Conservation (phyloP, 2,113 vertebrate genomes). For the Caloenas nicobarica region DNA sequence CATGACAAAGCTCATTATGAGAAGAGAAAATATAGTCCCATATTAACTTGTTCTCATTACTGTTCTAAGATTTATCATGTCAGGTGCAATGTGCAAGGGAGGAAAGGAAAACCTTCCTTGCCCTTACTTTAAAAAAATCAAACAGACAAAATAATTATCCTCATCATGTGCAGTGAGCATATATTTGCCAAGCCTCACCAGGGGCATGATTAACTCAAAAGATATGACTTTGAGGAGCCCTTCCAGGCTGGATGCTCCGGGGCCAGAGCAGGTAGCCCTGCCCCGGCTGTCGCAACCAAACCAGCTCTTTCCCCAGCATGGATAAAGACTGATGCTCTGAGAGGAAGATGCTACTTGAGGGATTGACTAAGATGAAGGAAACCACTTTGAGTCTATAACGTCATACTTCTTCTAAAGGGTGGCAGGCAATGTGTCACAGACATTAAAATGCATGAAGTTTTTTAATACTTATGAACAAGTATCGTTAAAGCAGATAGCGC, state of each 20-base stretch:
- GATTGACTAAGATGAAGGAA: background rate
- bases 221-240: background rate
- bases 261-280: background rate
- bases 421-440: background rate
- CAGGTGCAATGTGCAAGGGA: background rate
- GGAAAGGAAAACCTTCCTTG: conserved; percentile 22
- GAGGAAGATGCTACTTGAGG: background rate
- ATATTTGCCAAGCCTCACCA: background rate
- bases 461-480: background rate
- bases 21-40: conserved; percentile 50
- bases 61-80: conserved; percentile 36
- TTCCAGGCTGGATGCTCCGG: background rate
- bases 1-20: conserved; percentile 51
- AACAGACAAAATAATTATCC: background rate
- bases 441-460: background rate
- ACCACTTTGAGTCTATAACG: background rate
- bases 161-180: background rate
- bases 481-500: background rate
- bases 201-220: background rate
- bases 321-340: background rate
- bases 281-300: background rate
- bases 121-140: background rate
- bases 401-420: background rate
- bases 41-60: conserved; percentile 60
- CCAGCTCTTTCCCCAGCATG: background rate